Percentiles rank a stretch among this genome's conserved stretches.
Evolutionary conservation across 2,888 invertebrate genomes (phyloP).

Genomic region (Acanthosepion esculentum): DNA sequence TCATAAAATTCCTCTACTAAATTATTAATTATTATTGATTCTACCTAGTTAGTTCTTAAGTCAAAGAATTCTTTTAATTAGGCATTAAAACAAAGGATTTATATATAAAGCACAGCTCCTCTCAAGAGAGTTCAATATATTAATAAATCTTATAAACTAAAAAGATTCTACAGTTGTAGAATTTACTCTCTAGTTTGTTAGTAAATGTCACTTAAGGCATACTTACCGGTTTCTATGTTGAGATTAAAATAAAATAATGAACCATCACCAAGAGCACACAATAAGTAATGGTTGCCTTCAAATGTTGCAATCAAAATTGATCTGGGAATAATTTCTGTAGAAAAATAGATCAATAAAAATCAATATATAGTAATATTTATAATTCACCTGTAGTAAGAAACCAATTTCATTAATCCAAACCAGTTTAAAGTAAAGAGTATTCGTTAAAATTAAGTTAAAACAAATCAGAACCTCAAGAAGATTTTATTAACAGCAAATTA

Average conservation of each 20-base stretch:
- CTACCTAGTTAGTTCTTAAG: too few relatives aligned
- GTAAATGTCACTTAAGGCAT: neutral
- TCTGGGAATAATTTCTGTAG: slow-evolving; percentile 92
- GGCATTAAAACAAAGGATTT: too few relatives aligned
- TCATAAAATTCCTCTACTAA: too few relatives aligned
- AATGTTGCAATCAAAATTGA: slow-evolving; percentile 95
- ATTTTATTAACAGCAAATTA: too few relatives aligned
- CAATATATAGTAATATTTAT: neutral
- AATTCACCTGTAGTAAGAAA: neutral
- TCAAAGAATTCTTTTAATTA: too few relatives aligned
- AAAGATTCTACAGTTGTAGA: neutral
- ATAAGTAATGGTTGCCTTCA: slow-evolving; percentile 84
- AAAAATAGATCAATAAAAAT: slow-evolving; percentile 17
- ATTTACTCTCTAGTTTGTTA: neutral
- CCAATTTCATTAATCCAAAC: too few relatives aligned
- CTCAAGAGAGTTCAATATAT: neutral
- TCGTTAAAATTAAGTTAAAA: too few relatives aligned
- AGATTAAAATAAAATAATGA: slow-evolving; percentile 96
- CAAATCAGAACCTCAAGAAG: too few relatives aligned
- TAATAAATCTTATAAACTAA: neutral
- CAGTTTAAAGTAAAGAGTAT: too few relatives aligned
- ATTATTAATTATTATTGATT: too few relatives aligned
- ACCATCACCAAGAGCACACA: slow-evolving; percentile 93
- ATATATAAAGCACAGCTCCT: neutral
- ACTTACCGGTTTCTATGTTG: slow-evolving; percentile 77